These are phyloP conservation scores for Desoria tigrina DNA, from an alignment of 2,888 invertebrate species.

Conservation along the genomic window DNA sequence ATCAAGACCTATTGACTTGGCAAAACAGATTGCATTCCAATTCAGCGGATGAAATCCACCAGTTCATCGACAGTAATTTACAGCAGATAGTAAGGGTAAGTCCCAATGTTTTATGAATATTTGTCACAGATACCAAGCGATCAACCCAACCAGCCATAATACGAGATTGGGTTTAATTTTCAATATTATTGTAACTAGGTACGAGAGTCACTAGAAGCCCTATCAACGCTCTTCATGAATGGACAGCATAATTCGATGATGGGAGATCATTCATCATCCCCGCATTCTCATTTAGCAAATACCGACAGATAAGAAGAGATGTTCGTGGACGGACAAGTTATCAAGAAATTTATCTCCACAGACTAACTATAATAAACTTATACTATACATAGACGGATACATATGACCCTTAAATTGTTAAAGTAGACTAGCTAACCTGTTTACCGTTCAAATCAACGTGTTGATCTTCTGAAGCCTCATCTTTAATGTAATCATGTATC, in stretches of 20 bases:
- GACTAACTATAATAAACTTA: too few relatives aligned
- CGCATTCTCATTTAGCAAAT: too few relatives aligned
- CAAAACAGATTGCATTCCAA: constrained; percentile 70
- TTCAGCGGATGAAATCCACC: constrained; percentile 71
- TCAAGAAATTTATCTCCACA: too few relatives aligned
- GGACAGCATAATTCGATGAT: constrained; percentile 23
- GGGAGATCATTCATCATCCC: background rate
- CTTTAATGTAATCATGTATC: too few relatives aligned
- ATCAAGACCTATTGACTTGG: constrained; percentile 70
- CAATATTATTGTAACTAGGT: constrained; percentile 62
- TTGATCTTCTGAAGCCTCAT: too few relatives aligned
- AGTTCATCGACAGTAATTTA: constrained; percentile 74
- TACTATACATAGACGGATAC: too few relatives aligned
- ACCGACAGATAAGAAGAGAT: too few relatives aligned
- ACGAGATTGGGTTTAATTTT: constrained; percentile 8
- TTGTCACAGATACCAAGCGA: background rate
- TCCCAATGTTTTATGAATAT: background rate
- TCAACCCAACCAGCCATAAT: background rate
- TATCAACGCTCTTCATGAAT: constrained; percentile 66
- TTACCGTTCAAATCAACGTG: too few relatives aligned
- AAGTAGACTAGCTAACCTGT: too few relatives aligned
- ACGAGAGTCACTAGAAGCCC: constrained; percentile 75
- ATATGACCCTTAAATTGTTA: too few relatives aligned
- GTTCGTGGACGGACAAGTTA: too few relatives aligned
- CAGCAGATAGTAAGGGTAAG: constrained; percentile 77